Base-by-base conservation (phyloP, 2,888 invertebrate genomes). In the Trisateles emortualis region DNA sequence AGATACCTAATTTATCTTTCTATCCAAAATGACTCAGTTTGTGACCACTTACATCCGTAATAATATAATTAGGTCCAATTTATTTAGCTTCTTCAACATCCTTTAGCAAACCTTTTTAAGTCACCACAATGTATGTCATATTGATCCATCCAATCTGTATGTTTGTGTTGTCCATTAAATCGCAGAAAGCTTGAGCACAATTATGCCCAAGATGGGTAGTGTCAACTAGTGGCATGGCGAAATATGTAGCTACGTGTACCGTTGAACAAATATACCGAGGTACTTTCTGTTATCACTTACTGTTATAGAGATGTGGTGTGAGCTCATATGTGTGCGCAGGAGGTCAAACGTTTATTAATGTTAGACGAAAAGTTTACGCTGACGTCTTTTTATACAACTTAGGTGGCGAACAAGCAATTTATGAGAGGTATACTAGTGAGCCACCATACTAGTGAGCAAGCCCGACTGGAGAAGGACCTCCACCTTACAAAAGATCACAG, bases 201-300 rank as follows among this genome's bases (percentile, higher is more conserved):
- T n/a, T n/a, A 46, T n/a, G 14, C 71, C 69, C 51, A 62, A 78
- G 63, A 79, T 39, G 86, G 84, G 41, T 48, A 70, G 86, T 84
- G 86, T 82, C 82, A 84, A 85, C 75, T 76, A 66, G 65, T 56
- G 47, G 63, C 50, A 60, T 63, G 29, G 66, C 52, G 58, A 56
- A 61, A 61, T 42, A 39, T 22, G 30, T 32, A 22, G 3, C 13
- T 33, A 35, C 32, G 48, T 11, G 17, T 22, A 48, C 53, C 53
- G 53, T 53, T 53, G 39, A 35, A 30, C 33, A 53, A 48, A 53
- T 41, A 53, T 24, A n/a, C 8, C 39, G 19, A 48, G 47, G 38
- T 35, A 19, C 48, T 49, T 40, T 44, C 53, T 35, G 48, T 54
- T 49, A 54, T 49, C 48, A 44, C 44, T 30, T 44, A 35, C 40